phyloP scores from a whole-genome alignment of 2,888 invertebrate species.

The Acanthosepion esculentum region DNA sequence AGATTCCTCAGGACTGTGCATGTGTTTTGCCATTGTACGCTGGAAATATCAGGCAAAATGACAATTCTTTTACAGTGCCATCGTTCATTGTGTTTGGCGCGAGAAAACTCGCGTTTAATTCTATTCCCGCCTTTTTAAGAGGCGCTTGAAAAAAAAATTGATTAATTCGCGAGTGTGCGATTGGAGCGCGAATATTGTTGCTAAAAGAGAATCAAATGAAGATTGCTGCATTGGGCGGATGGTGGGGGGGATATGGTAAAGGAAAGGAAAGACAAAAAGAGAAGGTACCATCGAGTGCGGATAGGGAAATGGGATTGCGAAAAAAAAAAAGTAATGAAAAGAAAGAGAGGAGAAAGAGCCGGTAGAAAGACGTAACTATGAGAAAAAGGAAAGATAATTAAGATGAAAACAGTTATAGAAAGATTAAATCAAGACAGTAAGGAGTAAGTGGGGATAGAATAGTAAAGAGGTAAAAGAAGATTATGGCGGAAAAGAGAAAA shows the following conservation, averaged over 20 bases:
- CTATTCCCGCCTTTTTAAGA: slow-evolving; percentile 17
- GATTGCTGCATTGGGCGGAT: neutral
- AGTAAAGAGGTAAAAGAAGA: too few species aligned
- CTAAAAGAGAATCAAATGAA: neutral
- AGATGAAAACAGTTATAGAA: too few species aligned
- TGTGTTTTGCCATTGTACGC: neutral
- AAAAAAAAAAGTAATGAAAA: neutral
- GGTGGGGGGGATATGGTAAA: neutral
- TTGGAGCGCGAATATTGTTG: slow-evolving; percentile 15
- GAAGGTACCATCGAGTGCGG: neutral
- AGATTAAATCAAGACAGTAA: too few species aligned
- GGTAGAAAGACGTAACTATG: too few species aligned
- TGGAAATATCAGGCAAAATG: neutral
- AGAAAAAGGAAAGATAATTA: too few species aligned
- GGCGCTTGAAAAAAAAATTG: neutral
- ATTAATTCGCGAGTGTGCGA: neutral
- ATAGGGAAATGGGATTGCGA: neutral
- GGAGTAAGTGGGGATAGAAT: too few species aligned
- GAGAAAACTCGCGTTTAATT: neutral
- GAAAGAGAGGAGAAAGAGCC: too few species aligned
- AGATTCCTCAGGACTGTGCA: neutral
- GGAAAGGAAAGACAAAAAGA: neutral
- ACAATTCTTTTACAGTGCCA: neutral
- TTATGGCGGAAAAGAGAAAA: too few species aligned
- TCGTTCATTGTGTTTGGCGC: neutral